phyloP scores from a whole-genome alignment of 2,888 invertebrate genomes.

The Elegia similella region DNA sequence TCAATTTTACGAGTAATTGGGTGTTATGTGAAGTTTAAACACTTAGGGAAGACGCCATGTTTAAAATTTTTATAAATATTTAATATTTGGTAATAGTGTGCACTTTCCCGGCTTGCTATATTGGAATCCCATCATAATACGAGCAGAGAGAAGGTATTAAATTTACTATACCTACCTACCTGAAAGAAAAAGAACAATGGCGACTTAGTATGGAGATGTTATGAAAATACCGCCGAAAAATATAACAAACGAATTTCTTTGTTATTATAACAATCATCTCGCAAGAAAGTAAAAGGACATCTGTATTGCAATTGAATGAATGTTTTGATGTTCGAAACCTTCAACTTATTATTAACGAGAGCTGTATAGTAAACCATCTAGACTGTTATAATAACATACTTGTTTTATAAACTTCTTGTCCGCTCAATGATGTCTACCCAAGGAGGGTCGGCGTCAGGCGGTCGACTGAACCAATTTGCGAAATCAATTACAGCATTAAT shows the following conservation, averaged over 20 bases:
- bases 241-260: slow-evolving; percentile 3
- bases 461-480: too few relatives aligned
- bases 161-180: neutral
- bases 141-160: neutral
- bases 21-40: neutral
- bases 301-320: neutral
- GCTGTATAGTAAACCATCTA: neutral
- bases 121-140: too few relatives aligned
- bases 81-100: too few relatives aligned
- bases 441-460: too few relatives aligned
- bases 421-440: too few relatives aligned
- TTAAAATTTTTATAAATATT: too few relatives aligned
- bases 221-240: slow-evolving; percentile 3
- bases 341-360: neutral
- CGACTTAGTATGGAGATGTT: slow-evolving; percentile 3
- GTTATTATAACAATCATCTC: slow-evolving; percentile 10
- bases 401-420: neutral
- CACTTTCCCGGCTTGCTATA: too few relatives aligned
- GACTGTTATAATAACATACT: neutral
- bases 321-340: neutral
- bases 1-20: neutral
- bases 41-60: too few relatives aligned
- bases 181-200: neutral
- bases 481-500: too few relatives aligned
- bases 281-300: slow-evolving; percentile 7